phyloP scores from a whole-genome alignment of 2,888 invertebrate genomes.

The Hartigia nigra region DNA sequence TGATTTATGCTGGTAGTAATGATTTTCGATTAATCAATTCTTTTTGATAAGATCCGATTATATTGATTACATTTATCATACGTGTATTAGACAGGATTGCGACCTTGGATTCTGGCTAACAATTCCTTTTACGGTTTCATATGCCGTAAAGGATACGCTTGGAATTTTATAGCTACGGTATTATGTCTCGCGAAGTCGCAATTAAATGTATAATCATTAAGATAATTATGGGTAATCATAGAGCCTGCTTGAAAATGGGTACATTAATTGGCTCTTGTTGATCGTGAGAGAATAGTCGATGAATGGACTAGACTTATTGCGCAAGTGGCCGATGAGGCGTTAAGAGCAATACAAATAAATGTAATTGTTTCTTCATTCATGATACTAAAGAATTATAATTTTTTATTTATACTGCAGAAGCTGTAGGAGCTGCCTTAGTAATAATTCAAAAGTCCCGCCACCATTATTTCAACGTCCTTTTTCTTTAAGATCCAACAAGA shows the following conservation, averaged over 20 bases:
- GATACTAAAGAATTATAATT: too few species aligned
- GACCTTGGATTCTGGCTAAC: not conserved
- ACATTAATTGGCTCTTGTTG: not conserved
- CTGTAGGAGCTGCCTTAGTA: too few species aligned
- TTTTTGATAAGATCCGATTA: not conserved
- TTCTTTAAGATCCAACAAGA: too few species aligned
- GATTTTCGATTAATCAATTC: not conserved
- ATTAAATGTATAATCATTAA: not conserved
- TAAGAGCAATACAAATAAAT: not conserved
- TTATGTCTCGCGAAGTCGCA: not conserved
- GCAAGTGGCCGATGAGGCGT: not conserved
- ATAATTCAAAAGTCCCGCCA: too few species aligned
- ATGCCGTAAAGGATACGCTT: not conserved
- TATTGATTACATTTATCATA: not conserved
- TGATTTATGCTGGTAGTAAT: not conserved
- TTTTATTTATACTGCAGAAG: too few species aligned
- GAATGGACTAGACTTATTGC: not conserved
- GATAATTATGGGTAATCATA: not conserved
- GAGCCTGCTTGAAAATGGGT: not conserved
- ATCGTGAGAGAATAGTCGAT: not conserved
- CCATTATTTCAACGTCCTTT: too few species aligned
- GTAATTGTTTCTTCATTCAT: not conserved
- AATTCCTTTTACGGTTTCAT: not conserved
- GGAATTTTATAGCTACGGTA: not conserved
- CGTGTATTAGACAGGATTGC: not conserved